phyloP scores from a whole-genome alignment of 1,140 invertebrate species.

The Ceratina australensis region DNA sequence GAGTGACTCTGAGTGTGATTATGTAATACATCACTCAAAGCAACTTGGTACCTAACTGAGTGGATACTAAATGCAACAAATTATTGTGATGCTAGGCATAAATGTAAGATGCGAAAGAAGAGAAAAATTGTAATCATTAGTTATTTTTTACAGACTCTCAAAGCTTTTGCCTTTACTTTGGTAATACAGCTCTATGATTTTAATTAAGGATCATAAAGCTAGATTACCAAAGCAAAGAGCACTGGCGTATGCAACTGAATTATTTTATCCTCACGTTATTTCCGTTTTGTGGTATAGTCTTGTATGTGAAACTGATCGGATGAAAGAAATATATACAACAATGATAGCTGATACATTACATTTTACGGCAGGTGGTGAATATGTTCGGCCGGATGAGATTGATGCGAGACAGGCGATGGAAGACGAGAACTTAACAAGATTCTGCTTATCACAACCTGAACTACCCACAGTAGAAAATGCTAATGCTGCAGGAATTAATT shows the following conservation, averaged over 20 bases:
- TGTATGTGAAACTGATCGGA: not conserved
- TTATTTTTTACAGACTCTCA: constrained; percentile 5
- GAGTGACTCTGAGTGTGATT: constrained; percentile 87
- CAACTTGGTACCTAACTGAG: constrained; percentile 79
- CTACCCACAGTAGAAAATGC: constrained; percentile 64
- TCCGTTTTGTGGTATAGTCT: not conserved
- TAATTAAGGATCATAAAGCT: constrained; percentile 80
- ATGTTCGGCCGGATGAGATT: constrained; percentile 18
- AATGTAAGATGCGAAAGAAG: too few species aligned
- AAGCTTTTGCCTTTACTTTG: constrained; percentile 77
- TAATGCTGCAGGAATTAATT: constrained; percentile 64
- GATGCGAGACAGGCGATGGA: constrained; percentile 53
- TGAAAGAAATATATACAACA: not conserved
- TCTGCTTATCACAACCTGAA: constrained; percentile 74
- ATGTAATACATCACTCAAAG: constrained; percentile 77
- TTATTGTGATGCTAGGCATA: not conserved
- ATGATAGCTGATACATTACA: not conserved
- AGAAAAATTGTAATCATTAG: too few species aligned
- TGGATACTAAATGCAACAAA: constrained; percentile 53
- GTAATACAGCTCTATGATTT: constrained; percentile 80
- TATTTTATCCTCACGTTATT: not conserved
- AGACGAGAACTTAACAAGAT: constrained; percentile 69
- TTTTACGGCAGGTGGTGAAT: constrained; percentile 17
- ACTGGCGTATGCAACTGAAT: constrained; percentile 54
- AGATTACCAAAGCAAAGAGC: constrained; percentile 82